phyloP scores from a whole-genome alignment of 2,113 vertebrate genomes.

The Tachysurus fulvidraco region DNA sequence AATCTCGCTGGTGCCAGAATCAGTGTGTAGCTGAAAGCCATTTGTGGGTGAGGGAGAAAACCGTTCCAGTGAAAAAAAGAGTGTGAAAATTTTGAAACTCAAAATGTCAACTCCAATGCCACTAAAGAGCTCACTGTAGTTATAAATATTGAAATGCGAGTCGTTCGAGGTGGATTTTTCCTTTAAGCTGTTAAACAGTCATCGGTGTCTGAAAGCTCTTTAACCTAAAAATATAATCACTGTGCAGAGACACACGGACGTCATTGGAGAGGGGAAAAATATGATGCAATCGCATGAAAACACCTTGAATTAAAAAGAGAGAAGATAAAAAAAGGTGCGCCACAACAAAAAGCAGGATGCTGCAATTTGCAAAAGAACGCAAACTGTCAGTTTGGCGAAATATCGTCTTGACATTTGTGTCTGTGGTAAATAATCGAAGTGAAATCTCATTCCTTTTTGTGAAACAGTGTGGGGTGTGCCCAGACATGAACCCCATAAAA shows the following conservation, averaged over 20 bases:
- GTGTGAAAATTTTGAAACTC: not conserved
- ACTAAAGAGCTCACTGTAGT: not conserved
- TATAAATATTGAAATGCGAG: not conserved
- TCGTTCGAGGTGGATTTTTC: not conserved
- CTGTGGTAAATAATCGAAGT: not conserved
- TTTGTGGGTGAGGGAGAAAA: not conserved
- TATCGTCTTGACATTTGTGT: not conserved
- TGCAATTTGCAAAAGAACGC: not conserved
- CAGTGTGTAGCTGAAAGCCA: not conserved
- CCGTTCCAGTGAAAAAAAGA: not conserved
- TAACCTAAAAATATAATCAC: not conserved
- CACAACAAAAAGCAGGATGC: constrained; percentile 30
- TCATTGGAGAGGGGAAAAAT: constrained; percentile 21
- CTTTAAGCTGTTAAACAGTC: not conserved
- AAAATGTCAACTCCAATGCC: not conserved
- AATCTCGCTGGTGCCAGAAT: not conserved
- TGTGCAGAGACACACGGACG: constrained; percentile 39
- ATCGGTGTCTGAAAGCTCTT: not conserved
- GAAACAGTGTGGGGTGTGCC: not conserved
- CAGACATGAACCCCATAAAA: constrained; percentile 22
- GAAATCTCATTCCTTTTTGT: not conserved
- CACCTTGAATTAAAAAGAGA: not conserved
- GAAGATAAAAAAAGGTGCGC: not conserved
- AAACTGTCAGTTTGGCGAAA: not conserved
- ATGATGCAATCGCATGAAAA: constrained; percentile 45